Evolutionary conservation across 1,140 invertebrate species (phyloP).

Genomic region (Trichoplusia ni): DNA sequence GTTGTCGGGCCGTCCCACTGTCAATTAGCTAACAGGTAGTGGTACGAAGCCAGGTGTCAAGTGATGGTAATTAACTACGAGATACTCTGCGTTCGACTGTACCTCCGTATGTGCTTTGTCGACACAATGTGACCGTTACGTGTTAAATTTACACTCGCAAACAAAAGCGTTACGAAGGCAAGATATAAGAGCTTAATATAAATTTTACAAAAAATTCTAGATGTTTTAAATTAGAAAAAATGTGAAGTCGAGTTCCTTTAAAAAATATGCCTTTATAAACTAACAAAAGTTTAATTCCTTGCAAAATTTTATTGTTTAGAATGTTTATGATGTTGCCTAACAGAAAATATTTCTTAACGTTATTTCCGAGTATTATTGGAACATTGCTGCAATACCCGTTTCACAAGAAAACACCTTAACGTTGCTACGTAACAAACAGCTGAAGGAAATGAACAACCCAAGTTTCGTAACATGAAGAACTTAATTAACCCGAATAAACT

Average conservation of each 20-base stretch:
- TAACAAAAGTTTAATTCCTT: too few relatives aligned
- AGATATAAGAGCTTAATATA: too few relatives aligned
- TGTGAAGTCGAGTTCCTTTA: too few relatives aligned
- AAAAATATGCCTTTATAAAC: too few relatives aligned
- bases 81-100: slow-evolving; percentile 30
- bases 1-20: slow-evolving; percentile 56
- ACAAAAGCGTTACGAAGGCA: too few relatives aligned
- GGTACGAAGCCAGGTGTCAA: slow-evolving; percentile 61
- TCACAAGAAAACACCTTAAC: background rate
- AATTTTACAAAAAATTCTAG: too few relatives aligned
- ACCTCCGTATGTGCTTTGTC: background rate
- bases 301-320: too few relatives aligned
- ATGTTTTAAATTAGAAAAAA: too few relatives aligned
- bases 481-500: slow-evolving; percentile 21
- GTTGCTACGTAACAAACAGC: slow-evolving; percentile 4
- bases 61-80: slow-evolving; percentile 62
- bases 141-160: background rate
- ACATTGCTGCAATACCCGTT: background rate
- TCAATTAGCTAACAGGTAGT: slow-evolving; percentile 70
- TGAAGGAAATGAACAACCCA: slow-evolving; percentile 21
- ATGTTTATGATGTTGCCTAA: too few relatives aligned
- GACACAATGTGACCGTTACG: slow-evolving; percentile 3
- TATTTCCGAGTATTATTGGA: background rate
- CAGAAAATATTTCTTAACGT: background rate
- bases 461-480: slow-evolving; percentile 27